These are phyloP conservation scores for Tragelaphus eurycerus DNA, from an alignment of 2,797 vertebrate species.

Conservation along the genomic window DNA sequence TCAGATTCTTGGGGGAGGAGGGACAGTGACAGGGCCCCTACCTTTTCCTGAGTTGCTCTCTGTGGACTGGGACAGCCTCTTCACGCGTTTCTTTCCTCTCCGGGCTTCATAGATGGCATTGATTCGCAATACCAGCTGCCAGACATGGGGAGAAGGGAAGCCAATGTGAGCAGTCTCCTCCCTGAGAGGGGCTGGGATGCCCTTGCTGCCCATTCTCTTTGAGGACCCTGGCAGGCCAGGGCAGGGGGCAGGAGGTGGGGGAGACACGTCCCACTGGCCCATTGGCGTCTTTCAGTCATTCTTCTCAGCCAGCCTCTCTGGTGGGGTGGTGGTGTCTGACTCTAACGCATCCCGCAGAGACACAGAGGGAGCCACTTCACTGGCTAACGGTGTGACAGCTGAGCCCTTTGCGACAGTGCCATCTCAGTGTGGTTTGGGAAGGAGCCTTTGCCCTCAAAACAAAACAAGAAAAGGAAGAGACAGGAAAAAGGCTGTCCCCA, in stretches of 20 bases:
- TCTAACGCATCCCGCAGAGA: neutral
- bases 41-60: constrained; percentile 96
- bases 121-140: constrained; percentile 96
- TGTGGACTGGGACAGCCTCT: constrained; percentile 92
- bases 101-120: constrained; percentile 95
- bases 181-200: neutral
- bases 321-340: neutral
- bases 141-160: constrained; percentile 70
- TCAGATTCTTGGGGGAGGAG: neutral
- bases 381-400: neutral
- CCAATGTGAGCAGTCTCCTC: neutral
- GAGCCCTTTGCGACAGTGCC: neutral
- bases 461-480: constrained; percentile 35
- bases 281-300: accelerated
- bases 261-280: neutral
- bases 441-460: neutral
- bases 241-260: neutral
- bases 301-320: neutral
- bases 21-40: constrained; percentile 60
- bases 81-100: constrained; percentile 95
- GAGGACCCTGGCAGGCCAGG: neutral
- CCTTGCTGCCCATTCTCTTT: neutral
- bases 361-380: neutral
- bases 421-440: neutral
- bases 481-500: neutral